Evolutionary conservation across 2,888 invertebrate species (phyloP), one percentile per base, ranked within the genome.

Genomic region (Dyspetes luteomarginatus): DNA sequence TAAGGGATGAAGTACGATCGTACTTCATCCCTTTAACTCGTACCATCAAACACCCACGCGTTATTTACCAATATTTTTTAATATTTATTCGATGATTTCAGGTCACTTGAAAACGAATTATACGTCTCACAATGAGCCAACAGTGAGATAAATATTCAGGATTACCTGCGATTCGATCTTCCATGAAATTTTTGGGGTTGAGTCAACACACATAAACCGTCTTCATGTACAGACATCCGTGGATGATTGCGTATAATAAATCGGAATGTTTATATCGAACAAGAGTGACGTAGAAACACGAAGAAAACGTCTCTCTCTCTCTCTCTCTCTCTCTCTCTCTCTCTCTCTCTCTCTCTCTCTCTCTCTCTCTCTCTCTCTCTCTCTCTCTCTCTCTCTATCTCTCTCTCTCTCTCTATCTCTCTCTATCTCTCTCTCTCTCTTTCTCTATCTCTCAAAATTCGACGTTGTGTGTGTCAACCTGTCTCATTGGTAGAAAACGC

Each of bases 151-250:
- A 73, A 24, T 52, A 75, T 76, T 5, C 30, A 19, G 41, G 76
- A 72, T 72, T 72, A 76, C 80, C 76, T 68, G 76, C 67, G 80
- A 81, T 81, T 76, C 67, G 65, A 81, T 73, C 76, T 72, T 72
- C 80, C 56, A 52, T 62, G 41, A 73, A 73, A 17, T 62, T 64
- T 36, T 17, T 15, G 50, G 48, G 9, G n/a, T n/a, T 19, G 56
- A 78, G 41, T 26, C n/a, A n/a, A 41, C 15, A 22, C 26, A 4
- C 9, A 26, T 28, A 28, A 12, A 36, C 36, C 12, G 12, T 36
- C 7, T 36, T 36, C 12, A 36, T 36, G n/a, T 36, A 36, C 24
- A 58, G 58, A 64, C 73, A 73, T 73, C 55, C 41, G 41, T 64
- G 43, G 17, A 24, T 17, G 56, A 36, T 36, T 12, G 36, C 9